A percentile compares a stretch with the other conserved stretches of the same genome.
Evolutionary conservation across 2,113 vertebrate genomes (phyloP).

Genomic region (Columba livia): DNA sequence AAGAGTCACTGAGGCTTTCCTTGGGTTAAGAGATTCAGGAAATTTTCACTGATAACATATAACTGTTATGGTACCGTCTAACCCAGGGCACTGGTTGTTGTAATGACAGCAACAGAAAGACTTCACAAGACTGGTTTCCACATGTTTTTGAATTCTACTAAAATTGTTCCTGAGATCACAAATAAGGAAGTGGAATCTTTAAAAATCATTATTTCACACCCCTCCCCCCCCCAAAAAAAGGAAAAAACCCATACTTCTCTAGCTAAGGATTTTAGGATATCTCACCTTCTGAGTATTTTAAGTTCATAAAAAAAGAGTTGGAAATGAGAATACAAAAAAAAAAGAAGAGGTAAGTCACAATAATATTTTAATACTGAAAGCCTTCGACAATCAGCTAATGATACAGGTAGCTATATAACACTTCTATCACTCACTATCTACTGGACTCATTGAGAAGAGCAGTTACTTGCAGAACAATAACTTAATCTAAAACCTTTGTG

Average conservation of each 20-base stretch:
- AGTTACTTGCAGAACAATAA: neutral
- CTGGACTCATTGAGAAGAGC: neutral
- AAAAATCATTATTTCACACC: neutral
- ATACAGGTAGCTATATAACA: neutral
- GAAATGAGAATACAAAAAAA: neutral
- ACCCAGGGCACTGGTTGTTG: neutral
- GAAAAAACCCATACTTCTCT: neutral
- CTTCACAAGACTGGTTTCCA: neutral
- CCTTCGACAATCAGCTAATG: neutral
- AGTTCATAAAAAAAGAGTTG: neutral
- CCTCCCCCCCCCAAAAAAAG: neutral
- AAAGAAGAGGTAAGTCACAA: neutral
- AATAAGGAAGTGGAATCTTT: neutral
- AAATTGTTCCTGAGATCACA: neutral
- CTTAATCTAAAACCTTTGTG: neutral
- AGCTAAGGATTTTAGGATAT: neutral
- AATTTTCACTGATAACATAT: neutral
- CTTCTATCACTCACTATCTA: neutral
- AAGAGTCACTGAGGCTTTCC: neutral
- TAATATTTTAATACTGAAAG: neutral
- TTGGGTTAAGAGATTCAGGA: neutral
- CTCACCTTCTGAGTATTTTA: neutral
- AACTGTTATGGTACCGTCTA: neutral
- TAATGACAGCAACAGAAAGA: neutral
- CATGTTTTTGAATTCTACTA: neutral